phyloP scores from a whole-genome alignment of 2,888 invertebrate species.

The Sicus ferrugineus region DNA sequence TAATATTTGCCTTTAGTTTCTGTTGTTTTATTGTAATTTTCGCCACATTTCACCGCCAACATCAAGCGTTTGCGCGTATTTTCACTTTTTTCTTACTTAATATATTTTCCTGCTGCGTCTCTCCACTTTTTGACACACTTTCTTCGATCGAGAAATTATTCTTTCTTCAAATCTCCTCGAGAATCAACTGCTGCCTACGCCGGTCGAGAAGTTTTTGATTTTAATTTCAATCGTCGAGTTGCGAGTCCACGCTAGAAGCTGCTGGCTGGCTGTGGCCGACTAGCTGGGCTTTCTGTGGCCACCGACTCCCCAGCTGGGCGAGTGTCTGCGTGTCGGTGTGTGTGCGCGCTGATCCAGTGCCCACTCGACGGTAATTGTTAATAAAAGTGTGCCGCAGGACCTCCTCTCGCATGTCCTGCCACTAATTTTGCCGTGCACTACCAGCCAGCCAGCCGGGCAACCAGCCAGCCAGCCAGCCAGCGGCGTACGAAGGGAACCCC shows the following conservation, averaged over 20 bases:
- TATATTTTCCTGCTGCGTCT: neutral
- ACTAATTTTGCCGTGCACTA: neutral
- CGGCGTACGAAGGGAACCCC: neutral
- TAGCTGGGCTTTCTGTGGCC: neutral
- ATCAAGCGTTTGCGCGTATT: no score
- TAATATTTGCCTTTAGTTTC: neutral
- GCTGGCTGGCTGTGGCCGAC: neutral
- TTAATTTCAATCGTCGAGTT: slow-evolving; percentile 33
- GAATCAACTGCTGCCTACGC: slow-evolving; percentile 56
- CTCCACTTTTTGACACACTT: neutral
- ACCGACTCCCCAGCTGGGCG: neutral
- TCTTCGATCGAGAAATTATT: neutral
- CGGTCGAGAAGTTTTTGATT: slow-evolving; percentile 62
- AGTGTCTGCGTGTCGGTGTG: neutral
- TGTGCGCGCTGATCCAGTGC: slow-evolving; percentile 10
- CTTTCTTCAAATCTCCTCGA: neutral
- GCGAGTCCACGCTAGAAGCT: neutral
- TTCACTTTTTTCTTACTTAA: neutral
- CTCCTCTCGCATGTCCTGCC: neutral
- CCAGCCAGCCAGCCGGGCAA: neutral
- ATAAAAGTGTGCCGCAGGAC: neutral
- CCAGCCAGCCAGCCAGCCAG: neutral
- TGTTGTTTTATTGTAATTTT: neutral
- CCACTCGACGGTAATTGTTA: neutral
- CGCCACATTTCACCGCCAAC: neutral